A percentile compares a stretch with the other conserved stretches of the same genome.
Conservation (phyloP, 2,113 vertebrate genomes). For the Bos javanicus region DNA sequence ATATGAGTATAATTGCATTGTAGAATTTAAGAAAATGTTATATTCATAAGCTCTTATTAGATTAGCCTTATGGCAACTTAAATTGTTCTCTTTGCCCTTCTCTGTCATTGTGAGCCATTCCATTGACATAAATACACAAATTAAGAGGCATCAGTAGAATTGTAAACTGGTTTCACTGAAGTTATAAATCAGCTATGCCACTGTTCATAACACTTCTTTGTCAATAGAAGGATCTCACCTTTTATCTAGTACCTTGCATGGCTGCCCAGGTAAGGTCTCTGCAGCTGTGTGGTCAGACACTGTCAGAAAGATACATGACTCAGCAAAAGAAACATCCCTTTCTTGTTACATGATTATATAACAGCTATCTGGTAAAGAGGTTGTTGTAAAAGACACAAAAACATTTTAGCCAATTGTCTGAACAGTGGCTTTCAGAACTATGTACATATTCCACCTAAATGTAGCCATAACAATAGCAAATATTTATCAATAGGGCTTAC, state of each 20-base stretch:
- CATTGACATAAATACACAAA: constrained; percentile 68
- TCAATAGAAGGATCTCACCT: constrained; percentile 62
- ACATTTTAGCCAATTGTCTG: not conserved
- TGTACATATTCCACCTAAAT: not conserved
- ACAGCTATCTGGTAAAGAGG: not conserved
- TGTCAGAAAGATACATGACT: constrained; percentile 59
- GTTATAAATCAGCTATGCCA: not conserved
- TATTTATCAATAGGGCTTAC: not conserved
- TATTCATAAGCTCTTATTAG: not conserved
- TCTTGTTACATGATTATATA: not conserved
- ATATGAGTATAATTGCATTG: not conserved
- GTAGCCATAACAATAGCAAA: not conserved
- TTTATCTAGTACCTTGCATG: constrained; percentile 47
- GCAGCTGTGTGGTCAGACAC: not conserved
- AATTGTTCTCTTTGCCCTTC: not conserved
- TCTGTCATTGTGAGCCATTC: constrained; percentile 35
- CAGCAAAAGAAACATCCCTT: constrained; percentile 48
- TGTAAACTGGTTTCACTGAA: constrained; percentile 68
- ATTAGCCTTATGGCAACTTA: not conserved
- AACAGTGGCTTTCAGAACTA: not conserved
- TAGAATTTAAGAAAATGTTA: not conserved
- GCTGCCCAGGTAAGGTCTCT: constrained; percentile 29
- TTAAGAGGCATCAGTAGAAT: constrained; percentile 62
- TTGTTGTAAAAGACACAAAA: not conserved
- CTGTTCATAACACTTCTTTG: constrained; percentile 67